phyloP scores from a whole-genome alignment of 2,113 vertebrate genomes.

The Cryptomyrus ogoouensis region DNA sequence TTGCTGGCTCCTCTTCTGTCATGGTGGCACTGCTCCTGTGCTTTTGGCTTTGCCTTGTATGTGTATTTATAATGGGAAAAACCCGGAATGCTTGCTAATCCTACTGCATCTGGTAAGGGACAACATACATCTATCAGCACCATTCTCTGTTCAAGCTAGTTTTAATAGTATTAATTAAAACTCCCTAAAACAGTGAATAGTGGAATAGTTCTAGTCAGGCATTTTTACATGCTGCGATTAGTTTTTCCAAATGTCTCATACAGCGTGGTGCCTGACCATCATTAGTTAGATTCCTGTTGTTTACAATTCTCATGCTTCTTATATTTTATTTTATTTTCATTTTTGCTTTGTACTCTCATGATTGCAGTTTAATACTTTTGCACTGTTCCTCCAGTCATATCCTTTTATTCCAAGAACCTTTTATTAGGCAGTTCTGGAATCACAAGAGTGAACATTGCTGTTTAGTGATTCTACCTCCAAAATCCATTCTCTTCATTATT shows the following conservation, averaged over 20 bases:
- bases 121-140: neutral
- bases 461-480: neutral
- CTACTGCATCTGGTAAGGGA: neutral
- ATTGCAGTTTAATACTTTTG: neutral
- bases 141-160: neutral
- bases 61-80: neutral
- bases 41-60: neutral
- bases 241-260: neutral
- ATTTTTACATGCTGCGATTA: neutral
- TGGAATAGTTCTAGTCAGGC: neutral
- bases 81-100: neutral
- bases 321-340: neutral
- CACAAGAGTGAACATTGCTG: neutral
- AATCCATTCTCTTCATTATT: neutral
- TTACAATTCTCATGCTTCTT: neutral
- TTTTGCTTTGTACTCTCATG: neutral
- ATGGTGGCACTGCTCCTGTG: neutral
- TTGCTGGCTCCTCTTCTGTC: neutral
- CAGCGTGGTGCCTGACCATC: neutral
- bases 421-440: neutral
- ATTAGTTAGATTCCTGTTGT: neutral
- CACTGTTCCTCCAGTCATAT: neutral
- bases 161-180: neutral
- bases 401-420: neutral
- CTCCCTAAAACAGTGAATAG: neutral